Percentiles rank a stretch among this genome's conserved stretches.
These are phyloP conservation scores for Bradypodion ventrale DNA, from an alignment of 2,797 vertebrate genomes.

Conservation along the genomic window DNA sequence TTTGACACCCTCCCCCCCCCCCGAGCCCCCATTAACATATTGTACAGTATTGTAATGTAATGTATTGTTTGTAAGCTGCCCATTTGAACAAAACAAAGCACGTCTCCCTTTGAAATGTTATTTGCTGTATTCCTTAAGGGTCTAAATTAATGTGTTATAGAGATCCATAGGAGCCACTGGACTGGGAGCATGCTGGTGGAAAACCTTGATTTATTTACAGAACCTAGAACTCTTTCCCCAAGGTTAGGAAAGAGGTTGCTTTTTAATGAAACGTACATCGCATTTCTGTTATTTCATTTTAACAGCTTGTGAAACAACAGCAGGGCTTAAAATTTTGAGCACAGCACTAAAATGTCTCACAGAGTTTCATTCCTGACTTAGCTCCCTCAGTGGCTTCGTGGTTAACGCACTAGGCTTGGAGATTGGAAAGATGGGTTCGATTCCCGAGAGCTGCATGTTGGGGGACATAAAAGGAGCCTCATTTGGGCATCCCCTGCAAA, in stretches of 20 bases:
- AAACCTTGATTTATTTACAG: conserved; percentile 49
- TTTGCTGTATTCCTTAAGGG: conserved; percentile 82
- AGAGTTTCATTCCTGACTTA: neutral
- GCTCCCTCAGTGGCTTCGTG: too few species aligned
- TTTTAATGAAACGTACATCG: conserved; percentile 20
- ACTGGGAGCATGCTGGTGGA: conserved; percentile 74
- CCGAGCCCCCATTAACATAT: too few species aligned
- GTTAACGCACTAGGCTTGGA: too few species aligned
- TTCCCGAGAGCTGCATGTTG: too few species aligned
- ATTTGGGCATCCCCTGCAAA: too few species aligned
- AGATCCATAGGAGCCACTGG: conserved; percentile 78
- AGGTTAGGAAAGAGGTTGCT: conserved; percentile 43
- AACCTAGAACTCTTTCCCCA: conserved; percentile 47
- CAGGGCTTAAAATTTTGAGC: conserved; percentile 24
- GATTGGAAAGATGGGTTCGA: too few species aligned
- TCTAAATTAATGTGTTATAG: conserved; percentile 82
- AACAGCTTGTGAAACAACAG: conserved; percentile 21
- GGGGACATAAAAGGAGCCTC: too few species aligned
- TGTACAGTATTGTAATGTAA: too few species aligned
- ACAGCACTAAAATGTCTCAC: neutral
- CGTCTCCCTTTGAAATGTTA: conserved; percentile 76
- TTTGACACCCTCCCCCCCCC: too few species aligned
- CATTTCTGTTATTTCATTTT: conserved; percentile 32
- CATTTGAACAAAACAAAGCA: conserved; percentile 72
- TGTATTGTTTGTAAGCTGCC: conserved; percentile 80